These are phyloP conservation scores for Ceratina australensis DNA, from an alignment of 1,140 invertebrate species.

Conservation along the genomic window DNA sequence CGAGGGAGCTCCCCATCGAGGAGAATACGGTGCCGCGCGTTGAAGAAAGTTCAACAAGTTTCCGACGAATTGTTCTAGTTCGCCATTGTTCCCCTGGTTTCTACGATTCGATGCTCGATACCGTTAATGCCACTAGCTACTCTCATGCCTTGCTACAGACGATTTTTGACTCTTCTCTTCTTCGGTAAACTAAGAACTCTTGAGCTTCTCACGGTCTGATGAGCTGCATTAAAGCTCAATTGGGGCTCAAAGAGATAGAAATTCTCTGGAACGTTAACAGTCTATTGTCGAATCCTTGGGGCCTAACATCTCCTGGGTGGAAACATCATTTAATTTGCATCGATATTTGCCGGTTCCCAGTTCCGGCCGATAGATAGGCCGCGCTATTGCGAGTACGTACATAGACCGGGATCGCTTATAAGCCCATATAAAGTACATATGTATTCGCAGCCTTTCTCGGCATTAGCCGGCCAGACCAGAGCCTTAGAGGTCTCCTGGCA, in stretches of 20 bases:
- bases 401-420: conserved; percentile 63
- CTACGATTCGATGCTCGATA: conserved; percentile 28
- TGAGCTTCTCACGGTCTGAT: background rate
- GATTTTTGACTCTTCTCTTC: background rate
- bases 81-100: conserved; percentile 33
- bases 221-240: too few relatives aligned
- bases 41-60: conserved; percentile 61
- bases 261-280: conserved; percentile 35
- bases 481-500: conserved; percentile 76
- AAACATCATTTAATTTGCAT: conserved; percentile 49
- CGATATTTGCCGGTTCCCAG: conserved; percentile 39
- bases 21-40: conserved; percentile 12
- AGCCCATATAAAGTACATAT: conserved; percentile 58
- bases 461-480: conserved; percentile 68
- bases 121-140: background rate
- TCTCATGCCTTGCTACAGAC: too few relatives aligned
- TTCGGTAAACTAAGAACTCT: background rate
- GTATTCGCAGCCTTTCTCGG: conserved; percentile 68
- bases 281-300: conserved; percentile 32
- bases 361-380: conserved; percentile 37
- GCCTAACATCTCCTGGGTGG: conserved; percentile 24
- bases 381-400: conserved; percentile 32
- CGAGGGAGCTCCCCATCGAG: conserved; percentile 26
- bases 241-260: background rate
- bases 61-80: conserved; percentile 55